Base-by-base conservation (phyloP, 2,797 vertebrate species). In the Scolopax bukidnonensis region DNA sequence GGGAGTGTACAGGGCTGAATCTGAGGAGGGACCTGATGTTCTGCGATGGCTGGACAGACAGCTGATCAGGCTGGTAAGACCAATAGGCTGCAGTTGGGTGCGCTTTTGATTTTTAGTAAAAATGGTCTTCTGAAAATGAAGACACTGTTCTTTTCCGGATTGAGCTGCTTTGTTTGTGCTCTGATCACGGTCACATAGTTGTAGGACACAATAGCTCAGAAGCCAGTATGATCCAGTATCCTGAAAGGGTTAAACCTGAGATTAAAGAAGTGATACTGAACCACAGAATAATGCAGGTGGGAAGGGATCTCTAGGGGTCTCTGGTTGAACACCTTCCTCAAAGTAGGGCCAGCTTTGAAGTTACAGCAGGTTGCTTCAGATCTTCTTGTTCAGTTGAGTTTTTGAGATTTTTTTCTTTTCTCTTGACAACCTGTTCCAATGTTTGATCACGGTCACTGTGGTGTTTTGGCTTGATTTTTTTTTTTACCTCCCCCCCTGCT, bases 31-130 rank as follows among this genome's bases (percentile, higher is more conserved):
- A 4, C 99, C 99, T 0, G 99, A 99, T 10, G 99, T 99, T 12
- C 98, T 99, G 64, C 98, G 99, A 23, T 99, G 99, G 99, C 98
- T 99, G 20, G 99, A 99, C 98, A 98, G 99, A 40, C 99, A 99
- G 95, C 98, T 99, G 38, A 99, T 99, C 96, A 98, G 99, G 93
- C 98, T 99, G 98, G 99, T 99, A 98, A 98, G 98, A 95, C 69
- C 24, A 64, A 38, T 18, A 73, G 23, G 5, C 12, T 88, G 71
- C 45, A 21, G 28, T 20, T 27, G 51, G 14, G 13, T 27, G 5
- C 5, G 7, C 57, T 86, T 48, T 56, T 30, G n/a, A 19, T 40
- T 86, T 86, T n/a, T 59, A 43, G 54, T 63, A n/a, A 75, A 84
- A 68, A 27, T 18, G 5, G 24, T 32, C 23, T 61, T 61, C 48